Evolutionary conservation across 2,888 invertebrate species (phyloP), one percentile per base, ranked within the genome.

Genomic region (Microctonus brassicae): DNA sequence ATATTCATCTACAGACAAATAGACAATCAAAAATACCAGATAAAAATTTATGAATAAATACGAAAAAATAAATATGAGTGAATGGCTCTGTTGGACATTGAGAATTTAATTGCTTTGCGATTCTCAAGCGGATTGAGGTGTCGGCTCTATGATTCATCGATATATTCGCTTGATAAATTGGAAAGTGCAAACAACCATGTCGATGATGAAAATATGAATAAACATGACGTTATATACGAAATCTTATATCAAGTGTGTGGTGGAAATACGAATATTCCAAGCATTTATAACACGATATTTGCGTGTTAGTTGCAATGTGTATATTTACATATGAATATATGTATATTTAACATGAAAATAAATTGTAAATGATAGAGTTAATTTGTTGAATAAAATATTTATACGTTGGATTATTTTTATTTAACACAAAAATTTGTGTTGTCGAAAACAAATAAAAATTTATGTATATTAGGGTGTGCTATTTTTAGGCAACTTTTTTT

Each of bases 91-190:
- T 53, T 34, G 17, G 42, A 68, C 55, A 29, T 47, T 13, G 57
- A 58, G 26, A 55, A 67, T 72, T 64, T 64, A 63, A 63, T 68
- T 64, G 64, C 58, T 58, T 68, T 36, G 22, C 52, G 52, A 52
- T 60, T 22, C 52, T 33, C 22, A 61, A 69, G 69, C 67, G 20
- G 63, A 33, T 65, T 66, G 29, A 39, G 20, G 57, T 29, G 20
- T 52, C 60, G 26, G n/a, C 53, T 29, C 17, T 36, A 58, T 13
- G 55, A 72, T 66, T 66, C 26, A 55, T 39, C 26, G 36, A 62
- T 34, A 26, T 22, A 29, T 29, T 39, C 36, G 29, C n/a, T 22
- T 52, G 52, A 61, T 47, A 55, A 29, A 66, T 66, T 47, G 22
- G 22, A 20, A 17, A 60, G 26, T 60, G 20, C 29, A 47, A 58